phyloP scores from a whole-genome alignment of 2,888 invertebrate genomes.

The Perithous albicinctus region DNA sequence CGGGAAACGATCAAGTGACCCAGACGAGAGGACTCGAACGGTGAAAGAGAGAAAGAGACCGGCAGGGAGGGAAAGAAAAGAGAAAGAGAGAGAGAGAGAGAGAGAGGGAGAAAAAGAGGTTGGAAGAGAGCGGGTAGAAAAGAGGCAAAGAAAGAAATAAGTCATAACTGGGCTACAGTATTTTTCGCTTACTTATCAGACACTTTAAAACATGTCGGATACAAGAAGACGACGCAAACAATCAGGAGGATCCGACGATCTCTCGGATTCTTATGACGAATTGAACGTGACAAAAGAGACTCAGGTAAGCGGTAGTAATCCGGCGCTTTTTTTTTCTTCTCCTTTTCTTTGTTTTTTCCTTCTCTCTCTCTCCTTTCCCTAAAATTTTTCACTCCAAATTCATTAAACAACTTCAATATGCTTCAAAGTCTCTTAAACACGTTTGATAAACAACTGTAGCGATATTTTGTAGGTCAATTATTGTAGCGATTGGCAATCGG shows the following conservation, averaged over 20 bases:
- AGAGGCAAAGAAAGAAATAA: neutral
- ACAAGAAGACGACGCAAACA: constrained; percentile 80
- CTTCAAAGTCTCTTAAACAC: too few species aligned
- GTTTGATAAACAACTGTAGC: neutral
- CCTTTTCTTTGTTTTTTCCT: neutral
- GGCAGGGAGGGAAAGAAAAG: neutral
- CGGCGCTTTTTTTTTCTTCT: neutral
- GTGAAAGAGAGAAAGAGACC: neutral
- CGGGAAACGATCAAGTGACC: constrained; percentile 12
- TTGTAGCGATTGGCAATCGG: neutral
- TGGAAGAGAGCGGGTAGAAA: too few species aligned
- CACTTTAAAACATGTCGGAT: constrained; percentile 78
- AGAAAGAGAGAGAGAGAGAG: neutral
- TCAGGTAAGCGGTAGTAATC: constrained; percentile 78
- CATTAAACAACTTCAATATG: too few species aligned
- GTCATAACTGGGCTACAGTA: neutral
- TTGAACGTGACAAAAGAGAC: constrained; percentile 81
- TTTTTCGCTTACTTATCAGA: neutral
- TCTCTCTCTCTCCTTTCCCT: too few species aligned
- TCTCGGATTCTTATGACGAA: constrained; percentile 82
- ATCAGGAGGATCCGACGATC: constrained; percentile 82
- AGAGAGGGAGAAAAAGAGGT: neutral
- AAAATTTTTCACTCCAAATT: too few species aligned
- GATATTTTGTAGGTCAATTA: neutral
- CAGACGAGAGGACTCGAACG: neutral